Evolutionary conservation across 2,113 vertebrate species (phyloP).

Genomic region (Progne subis): DNA sequence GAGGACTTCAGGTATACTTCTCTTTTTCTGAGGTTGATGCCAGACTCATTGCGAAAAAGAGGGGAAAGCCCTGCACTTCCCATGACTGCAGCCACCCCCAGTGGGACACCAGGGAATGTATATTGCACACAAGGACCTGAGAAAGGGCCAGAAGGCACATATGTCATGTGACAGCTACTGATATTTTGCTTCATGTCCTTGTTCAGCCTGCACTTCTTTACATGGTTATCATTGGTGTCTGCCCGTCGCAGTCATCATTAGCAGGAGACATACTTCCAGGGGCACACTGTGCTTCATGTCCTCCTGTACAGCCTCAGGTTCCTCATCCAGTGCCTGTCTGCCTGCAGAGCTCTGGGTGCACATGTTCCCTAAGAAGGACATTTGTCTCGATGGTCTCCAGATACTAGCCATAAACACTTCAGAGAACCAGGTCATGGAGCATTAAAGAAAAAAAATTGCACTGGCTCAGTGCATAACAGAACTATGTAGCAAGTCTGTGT

Average conservation of each 20-base stretch:
- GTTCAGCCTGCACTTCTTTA: background rate
- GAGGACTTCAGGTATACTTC: background rate
- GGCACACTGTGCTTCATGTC: accelerated
- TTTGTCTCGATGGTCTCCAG: background rate
- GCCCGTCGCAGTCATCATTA: background rate
- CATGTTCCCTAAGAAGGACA: background rate
- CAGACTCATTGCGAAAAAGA: background rate
- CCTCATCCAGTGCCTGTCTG: background rate
- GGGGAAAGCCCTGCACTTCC: background rate
- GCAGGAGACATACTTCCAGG: background rate
- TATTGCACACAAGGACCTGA: background rate
- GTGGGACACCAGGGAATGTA: accelerated
- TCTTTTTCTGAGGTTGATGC: background rate
- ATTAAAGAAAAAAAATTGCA: background rate
- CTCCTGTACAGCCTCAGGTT: background rate
- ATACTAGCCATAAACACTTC: background rate
- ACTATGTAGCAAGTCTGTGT: background rate
- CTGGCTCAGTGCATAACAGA: background rate
- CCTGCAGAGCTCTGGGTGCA: background rate
- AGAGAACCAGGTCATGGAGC: background rate
- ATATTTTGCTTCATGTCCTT: background rate
- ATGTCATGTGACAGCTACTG: background rate
- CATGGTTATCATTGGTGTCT: accelerated
- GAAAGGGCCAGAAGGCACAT: background rate
- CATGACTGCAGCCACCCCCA: background rate